phyloP scores from a whole-genome alignment of 2,888 invertebrate genomes.

The Epistrophella euchroma region DNA sequence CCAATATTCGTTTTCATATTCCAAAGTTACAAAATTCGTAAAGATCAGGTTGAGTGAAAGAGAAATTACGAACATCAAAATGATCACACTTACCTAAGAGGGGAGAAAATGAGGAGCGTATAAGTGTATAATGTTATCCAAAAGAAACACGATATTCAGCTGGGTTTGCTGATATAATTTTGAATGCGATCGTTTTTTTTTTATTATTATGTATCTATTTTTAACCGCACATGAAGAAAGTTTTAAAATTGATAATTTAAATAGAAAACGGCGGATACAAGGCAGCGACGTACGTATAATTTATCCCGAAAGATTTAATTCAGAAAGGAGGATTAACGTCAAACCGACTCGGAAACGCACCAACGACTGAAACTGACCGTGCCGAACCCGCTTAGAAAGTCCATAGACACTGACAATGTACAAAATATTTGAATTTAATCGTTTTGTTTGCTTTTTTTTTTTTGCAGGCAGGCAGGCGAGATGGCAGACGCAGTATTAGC shows the following conservation, averaged over 20 bases:
- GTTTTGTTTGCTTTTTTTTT: slow-evolving; percentile 44
- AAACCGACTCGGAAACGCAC: slow-evolving; percentile 77
- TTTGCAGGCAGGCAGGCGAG: slow-evolving; percentile 18
- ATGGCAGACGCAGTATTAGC: slow-evolving; percentile 5
- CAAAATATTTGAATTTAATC: slow-evolving; percentile 27
- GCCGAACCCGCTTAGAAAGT: slow-evolving; percentile 64
- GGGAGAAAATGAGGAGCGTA: too few relatives aligned
- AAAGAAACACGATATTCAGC: slow-evolving; percentile 57
- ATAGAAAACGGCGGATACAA: slow-evolving; percentile 1
- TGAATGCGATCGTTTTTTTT: background rate
- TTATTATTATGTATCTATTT: background rate
- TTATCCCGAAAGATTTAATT: slow-evolving; percentile 43
- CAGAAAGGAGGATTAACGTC: slow-evolving; percentile 74
- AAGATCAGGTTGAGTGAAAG: background rate
- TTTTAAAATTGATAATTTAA: slow-evolving; percentile 21
- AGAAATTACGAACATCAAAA: slow-evolving; percentile 1
- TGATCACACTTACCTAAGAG: slow-evolving; percentile 44
- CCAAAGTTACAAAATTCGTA: slow-evolving; percentile 7
- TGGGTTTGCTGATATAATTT: slow-evolving; percentile 36
- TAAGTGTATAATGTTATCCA: slow-evolving; percentile 49
- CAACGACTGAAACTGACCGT: slow-evolving; percentile 76
- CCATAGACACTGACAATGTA: slow-evolving; percentile 61
- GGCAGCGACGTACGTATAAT: slow-evolving; percentile 22
- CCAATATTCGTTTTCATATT: background rate
- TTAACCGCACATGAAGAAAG: slow-evolving; percentile 60